Evolutionary conservation across 2,113 vertebrate genomes (phyloP), one percentile per base, ranked within the genome.

Genomic region (Nothobranchius kuhntae): DNA sequence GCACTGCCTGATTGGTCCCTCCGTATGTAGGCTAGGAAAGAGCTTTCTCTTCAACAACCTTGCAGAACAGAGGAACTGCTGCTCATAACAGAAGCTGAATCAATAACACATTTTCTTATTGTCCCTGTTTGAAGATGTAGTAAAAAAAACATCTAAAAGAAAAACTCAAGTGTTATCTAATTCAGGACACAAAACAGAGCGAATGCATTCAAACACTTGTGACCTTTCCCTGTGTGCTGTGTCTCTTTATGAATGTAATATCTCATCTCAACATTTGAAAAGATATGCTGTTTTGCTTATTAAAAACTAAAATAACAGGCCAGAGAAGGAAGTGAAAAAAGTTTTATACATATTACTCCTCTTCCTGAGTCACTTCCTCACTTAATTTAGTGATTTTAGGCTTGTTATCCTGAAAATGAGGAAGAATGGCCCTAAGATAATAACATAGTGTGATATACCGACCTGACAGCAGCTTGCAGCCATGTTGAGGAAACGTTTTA

Each of bases 401-500:
- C 57, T 65, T 36, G 50, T 65, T 74, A 64, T 15, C 46, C 35
- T 15, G 36, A 65, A 71, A 83, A 76, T 67, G 52, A 66, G 26
- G 56, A 68, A 38, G 45, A 69, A 71, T 65, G 79, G 73, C 55
- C 48, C 74, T 51, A 52, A 24, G 61, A 80, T 73, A 76, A 77
- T 71, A 80, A 74, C 36, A 13, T 54, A 73, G 24, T 46, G 21
- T 67, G 61, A 83, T 64, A 71, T 63, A 82, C 38, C 57, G 76
- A 66, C 75, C 75, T 66, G 71, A 79, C 68, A 82, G 68, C 58
- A 65, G 69, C 68, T 74, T 61, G 53, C 72, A 67, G 80, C 50
- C 60, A 52, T 57, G 61, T 55, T 60, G 36, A 42, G 62, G 71
- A 53, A 61, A 64, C 58, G 40, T 69, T 66, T 78, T 38, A 55